These are phyloP conservation scores for Caenorhabditis remanei DNA, from an alignment of 1,140 invertebrate genomes.

Conservation along the genomic window DNA sequence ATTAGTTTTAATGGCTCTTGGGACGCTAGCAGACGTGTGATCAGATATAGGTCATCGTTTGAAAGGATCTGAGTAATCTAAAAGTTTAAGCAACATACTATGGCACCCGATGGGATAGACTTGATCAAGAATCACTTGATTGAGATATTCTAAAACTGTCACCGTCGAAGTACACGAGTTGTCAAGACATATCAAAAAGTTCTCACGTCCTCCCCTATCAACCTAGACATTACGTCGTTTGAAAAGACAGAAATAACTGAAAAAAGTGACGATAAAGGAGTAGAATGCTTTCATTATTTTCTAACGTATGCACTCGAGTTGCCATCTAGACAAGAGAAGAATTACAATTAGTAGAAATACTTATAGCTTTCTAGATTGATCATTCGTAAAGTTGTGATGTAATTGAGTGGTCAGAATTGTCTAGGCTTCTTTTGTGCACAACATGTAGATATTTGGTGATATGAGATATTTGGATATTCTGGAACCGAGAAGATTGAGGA, in stretches of 20 bases:
- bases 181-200: background rate
- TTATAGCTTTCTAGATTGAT: no score
- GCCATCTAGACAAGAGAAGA: background rate
- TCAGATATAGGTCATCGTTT: slow-evolving; percentile 7
- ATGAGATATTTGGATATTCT: no score
- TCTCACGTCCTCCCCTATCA: background rate
- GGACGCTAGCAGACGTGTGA: background rate
- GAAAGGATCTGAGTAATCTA: background rate
- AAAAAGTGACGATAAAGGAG: background rate
- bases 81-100: no score
- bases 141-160: no score
- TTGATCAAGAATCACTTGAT: no score
- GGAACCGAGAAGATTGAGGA: no score
- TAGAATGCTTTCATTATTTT: slow-evolving; percentile 24
- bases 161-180: no score
- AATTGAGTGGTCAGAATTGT: no score
- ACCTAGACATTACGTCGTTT: background rate
- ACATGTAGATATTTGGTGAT: no score
- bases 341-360: background rate
- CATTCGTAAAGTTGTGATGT: no score
- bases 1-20: background rate
- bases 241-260: slow-evolving; percentile 1
- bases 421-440: no score
- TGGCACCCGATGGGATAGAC: no score
- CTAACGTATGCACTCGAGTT: background rate